Percentiles rank a stretch among this genome's conserved stretches.
Evolutionary conservation across 2,888 invertebrate genomes (phyloP).

Genomic region (Dryomyza anilis): DNA sequence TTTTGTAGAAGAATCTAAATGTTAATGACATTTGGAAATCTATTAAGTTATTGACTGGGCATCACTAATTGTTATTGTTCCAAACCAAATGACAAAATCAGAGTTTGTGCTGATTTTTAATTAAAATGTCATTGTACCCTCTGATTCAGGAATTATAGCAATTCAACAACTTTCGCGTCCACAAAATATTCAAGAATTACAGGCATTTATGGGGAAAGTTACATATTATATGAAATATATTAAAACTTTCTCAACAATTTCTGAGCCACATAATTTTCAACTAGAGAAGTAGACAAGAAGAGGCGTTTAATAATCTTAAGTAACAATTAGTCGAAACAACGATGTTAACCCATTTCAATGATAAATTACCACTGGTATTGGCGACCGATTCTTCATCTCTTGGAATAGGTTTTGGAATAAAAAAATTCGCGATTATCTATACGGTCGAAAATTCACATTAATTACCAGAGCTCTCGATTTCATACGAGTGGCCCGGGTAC

Average conservation of each 20-base stretch:
- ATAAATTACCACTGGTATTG: too few relatives aligned
- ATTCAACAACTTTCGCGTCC: not conserved
- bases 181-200: not conserved
- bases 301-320: not conserved
- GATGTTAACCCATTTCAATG: too few relatives aligned
- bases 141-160: not conserved
- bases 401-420: too few relatives aligned
- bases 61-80: not conserved
- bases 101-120: not conserved
- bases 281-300: not conserved
- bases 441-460: too few relatives aligned
- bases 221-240: too few relatives aligned
- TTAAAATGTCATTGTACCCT: not conserved
- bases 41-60: too few relatives aligned
- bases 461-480: too few relatives aligned
- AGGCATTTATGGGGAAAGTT: not conserved
- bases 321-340: constrained; percentile 7
- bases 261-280: constrained; percentile 5
- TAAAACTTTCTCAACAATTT: constrained; percentile 21
- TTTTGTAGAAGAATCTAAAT: not conserved
- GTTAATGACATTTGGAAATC: not conserved
- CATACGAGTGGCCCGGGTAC: too few relatives aligned
- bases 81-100: not conserved
- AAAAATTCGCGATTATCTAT: too few relatives aligned
- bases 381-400: too few relatives aligned